phyloP scores from a whole-genome alignment of 2,888 invertebrate species.

The Xanthorhoe spadicearia region DNA sequence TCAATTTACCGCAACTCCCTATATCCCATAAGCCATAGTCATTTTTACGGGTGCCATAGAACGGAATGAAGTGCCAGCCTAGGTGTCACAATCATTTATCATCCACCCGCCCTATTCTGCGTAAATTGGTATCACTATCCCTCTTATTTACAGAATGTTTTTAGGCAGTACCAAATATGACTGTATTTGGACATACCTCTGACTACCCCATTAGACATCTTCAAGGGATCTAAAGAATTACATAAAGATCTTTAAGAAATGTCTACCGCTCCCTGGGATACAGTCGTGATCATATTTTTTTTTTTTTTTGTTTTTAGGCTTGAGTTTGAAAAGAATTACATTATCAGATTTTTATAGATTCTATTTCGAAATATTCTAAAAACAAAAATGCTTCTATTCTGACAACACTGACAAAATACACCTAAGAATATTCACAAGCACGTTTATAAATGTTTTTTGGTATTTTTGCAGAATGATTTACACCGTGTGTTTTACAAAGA shows the following conservation, averaged over 20 bases:
- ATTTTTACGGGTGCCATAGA: slow-evolving; percentile 34
- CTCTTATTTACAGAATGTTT: background rate
- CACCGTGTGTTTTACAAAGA: slow-evolving; percentile 43
- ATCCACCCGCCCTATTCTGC: slow-evolving; percentile 21
- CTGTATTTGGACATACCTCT: too few relatives aligned
- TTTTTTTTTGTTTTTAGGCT: too few relatives aligned
- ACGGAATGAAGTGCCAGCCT: slow-evolving; percentile 27
- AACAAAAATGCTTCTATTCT: too few relatives aligned
- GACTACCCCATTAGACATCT: too few relatives aligned
- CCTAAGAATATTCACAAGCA: slow-evolving; percentile 2
- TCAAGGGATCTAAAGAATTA: too few relatives aligned
- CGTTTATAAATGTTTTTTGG: slow-evolving; percentile 8
- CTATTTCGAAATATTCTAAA: too few relatives aligned
- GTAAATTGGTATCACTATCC: slow-evolving; percentile 4
- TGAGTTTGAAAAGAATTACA: too few relatives aligned
- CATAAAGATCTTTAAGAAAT: too few relatives aligned
- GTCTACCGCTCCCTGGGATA: too few relatives aligned
- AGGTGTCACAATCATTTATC: slow-evolving; percentile 40
- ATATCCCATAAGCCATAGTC: slow-evolving; percentile 43
- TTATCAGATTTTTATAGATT: too few relatives aligned
- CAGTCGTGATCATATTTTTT: too few relatives aligned
- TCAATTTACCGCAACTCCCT: slow-evolving; percentile 49
- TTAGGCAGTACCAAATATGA: background rate
- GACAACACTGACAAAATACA: background rate
- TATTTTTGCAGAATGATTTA: slow-evolving; percentile 47